Evolutionary conservation across 2,888 invertebrate genomes (phyloP).

Genomic region (Calephelis perditalis): DNA sequence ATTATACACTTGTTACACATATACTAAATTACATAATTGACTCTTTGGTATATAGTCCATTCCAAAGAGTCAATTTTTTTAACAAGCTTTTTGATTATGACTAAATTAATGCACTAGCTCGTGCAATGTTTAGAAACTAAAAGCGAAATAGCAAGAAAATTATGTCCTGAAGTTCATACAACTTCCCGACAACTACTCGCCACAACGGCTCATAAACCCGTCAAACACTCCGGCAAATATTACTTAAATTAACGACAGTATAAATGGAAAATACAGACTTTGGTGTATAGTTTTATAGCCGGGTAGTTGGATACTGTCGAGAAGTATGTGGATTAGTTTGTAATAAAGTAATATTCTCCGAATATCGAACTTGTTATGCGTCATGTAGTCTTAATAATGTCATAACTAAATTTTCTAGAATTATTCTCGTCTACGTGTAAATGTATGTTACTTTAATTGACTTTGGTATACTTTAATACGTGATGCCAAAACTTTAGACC

Average conservation of each 20-base stretch:
- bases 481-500: no score
- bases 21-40: no score
- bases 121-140: neutral
- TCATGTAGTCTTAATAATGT: no score
- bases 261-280: constrained; percentile 18
- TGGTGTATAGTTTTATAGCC: constrained; percentile 12
- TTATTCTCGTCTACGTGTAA: no score
- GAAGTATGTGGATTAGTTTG: constrained; percentile 1
- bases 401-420: no score
- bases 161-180: constrained; percentile 17
- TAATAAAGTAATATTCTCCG: constrained; percentile 1
- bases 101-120: neutral
- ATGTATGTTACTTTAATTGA: no score
- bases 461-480: no score
- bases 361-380: constrained; percentile 12
- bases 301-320: neutral
- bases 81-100: no score
- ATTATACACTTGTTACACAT: no score
- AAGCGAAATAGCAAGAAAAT: constrained; percentile 14
- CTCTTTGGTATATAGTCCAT: no score
- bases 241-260: constrained; percentile 21
- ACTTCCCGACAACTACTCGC: constrained; percentile 23
- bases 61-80: no score
- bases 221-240: constrained; percentile 24
- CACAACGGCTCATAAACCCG: constrained; percentile 25